These are phyloP conservation scores for Lampris incognitus DNA, from an alignment of 2,113 vertebrate genomes.

Conservation along the genomic window DNA sequence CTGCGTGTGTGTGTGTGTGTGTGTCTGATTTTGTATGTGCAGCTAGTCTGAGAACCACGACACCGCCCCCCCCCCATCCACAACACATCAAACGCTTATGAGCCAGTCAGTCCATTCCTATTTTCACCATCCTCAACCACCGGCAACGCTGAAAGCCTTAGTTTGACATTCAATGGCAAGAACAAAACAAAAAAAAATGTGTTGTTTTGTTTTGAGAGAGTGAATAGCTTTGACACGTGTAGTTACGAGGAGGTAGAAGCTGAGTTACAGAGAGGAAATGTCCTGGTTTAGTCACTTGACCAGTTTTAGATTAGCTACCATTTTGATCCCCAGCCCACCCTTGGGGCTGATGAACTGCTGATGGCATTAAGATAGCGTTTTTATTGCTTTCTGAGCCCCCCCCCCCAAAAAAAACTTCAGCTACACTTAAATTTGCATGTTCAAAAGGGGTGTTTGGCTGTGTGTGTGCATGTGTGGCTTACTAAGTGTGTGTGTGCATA, in stretches of 20 bases:
- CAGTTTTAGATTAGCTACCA: constrained; percentile 44
- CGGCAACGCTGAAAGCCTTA: constrained; percentile 32
- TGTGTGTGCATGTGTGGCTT: constrained; percentile 12
- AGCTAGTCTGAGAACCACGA: neutral
- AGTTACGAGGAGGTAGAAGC: neutral
- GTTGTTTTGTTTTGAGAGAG: constrained; percentile 39
- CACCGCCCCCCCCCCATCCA: constrained; percentile 31
- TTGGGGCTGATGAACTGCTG: constrained; percentile 14
- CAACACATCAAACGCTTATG: constrained; percentile 59
- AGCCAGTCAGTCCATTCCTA: constrained; percentile 27
- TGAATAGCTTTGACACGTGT: constrained; percentile 4
- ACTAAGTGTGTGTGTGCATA: neutral
- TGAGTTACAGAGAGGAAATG: constrained; percentile 12
- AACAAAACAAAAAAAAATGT: constrained; percentile 35
- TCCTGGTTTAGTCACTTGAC: constrained; percentile 5
- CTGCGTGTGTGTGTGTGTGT: constrained; percentile 55
- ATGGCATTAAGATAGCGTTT: constrained; percentile 39
- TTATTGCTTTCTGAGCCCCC: constrained; percentile 40
- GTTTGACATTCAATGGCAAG: constrained; percentile 26
- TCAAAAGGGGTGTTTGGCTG: constrained; percentile 34
- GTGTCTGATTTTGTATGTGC: constrained; percentile 5
- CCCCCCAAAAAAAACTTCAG: constrained; percentile 18
- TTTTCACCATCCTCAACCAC: constrained; percentile 36
- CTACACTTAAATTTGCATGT: constrained; percentile 9
- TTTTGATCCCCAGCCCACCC: constrained; percentile 44